These are phyloP conservation scores for Sebastes diaconus DNA, from an alignment of 2,797 vertebrate genomes.

Conservation along the genomic window DNA sequence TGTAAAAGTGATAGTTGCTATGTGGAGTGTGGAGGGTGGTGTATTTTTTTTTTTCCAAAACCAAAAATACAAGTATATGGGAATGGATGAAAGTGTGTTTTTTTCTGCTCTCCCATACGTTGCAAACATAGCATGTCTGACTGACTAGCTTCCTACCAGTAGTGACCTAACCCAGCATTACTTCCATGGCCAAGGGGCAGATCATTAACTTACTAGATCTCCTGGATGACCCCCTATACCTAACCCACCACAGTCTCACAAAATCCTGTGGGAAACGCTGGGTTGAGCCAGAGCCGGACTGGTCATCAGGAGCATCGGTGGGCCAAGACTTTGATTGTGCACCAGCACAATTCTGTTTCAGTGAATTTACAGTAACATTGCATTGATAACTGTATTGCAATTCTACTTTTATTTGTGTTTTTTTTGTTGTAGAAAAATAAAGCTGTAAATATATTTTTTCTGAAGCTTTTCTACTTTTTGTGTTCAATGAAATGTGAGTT, in stretches of 20 bases:
- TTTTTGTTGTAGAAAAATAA: too few species aligned
- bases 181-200: background rate
- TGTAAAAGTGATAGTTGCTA: background rate
- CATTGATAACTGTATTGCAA: too few species aligned
- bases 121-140: background rate
- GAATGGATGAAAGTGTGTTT: background rate
- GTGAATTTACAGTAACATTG: too few species aligned
- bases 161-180: background rate
- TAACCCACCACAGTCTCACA: background rate
- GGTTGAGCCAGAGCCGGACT: background rate
- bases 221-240: too few species aligned
- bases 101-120: background rate
- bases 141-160: background rate
- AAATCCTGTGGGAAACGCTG: background rate
- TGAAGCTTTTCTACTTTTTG: rapidly evolving
- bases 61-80: background rate
- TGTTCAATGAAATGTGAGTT: too few species aligned
- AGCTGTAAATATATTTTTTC: too few species aligned
- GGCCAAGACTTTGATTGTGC: background rate
- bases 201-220: background rate
- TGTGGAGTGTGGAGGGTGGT: background rate
- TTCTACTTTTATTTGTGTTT: too few species aligned
- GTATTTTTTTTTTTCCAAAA: background rate
- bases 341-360: too few species aligned
- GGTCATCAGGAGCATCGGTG: background rate